These are phyloP conservation scores for Myotis davidii DNA, from an alignment of 2,113 vertebrate species.

Conservation along the genomic window DNA sequence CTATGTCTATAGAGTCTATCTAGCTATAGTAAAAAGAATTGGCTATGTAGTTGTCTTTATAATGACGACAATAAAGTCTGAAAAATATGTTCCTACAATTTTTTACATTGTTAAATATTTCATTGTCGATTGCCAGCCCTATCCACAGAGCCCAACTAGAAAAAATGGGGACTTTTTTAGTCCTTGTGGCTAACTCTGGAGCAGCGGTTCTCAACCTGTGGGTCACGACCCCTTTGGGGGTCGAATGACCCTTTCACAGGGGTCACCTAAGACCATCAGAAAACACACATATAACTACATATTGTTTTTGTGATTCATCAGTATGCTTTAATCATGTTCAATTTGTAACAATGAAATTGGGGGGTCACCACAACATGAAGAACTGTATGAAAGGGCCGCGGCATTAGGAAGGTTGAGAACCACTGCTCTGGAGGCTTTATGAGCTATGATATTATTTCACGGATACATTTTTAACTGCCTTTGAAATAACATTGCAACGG, in stretches of 20 bases:
- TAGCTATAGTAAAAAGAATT: not conserved
- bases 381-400: too few relatives aligned
- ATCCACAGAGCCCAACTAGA: not conserved
- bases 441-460: not conserved
- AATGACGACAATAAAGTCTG: not conserved
- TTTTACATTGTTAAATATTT: not conserved
- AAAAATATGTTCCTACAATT: not conserved
- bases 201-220: too few relatives aligned
- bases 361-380: too few relatives aligned
- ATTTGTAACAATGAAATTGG: too few relatives aligned
- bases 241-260: too few relatives aligned
- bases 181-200: not conserved
- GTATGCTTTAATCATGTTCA: too few relatives aligned
- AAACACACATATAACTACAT: too few relatives aligned
- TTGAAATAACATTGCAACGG: fast-evolving
- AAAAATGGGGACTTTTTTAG: not conserved
- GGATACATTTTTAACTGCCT: not conserved
- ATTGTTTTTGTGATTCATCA: too few relatives aligned
- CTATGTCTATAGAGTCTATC: not conserved
- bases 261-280: too few relatives aligned
- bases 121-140: not conserved
- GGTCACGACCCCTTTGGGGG: too few relatives aligned
- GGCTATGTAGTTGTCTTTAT: not conserved
- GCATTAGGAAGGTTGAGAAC: too few relatives aligned
- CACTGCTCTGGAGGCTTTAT: too few relatives aligned